These are phyloP conservation scores for Phengaris alcon DNA, from an alignment of 2,888 invertebrate species.

Conservation along the genomic window DNA sequence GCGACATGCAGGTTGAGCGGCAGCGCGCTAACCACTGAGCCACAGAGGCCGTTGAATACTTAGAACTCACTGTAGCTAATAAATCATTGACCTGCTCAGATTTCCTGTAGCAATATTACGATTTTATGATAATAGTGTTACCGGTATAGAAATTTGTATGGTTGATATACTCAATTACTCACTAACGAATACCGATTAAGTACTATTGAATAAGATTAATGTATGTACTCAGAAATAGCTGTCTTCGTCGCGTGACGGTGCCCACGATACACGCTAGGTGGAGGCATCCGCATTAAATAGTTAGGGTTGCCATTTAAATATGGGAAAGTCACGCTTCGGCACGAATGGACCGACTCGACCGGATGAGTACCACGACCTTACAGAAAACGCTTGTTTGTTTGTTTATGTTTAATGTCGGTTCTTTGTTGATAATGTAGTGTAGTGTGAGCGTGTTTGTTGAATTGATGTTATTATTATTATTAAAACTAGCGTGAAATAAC, in stretches of 20 bases:
- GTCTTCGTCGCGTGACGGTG: slow-evolving; percentile 39
- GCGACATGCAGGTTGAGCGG: no score
- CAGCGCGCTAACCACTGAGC: no score
- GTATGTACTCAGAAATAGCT: slow-evolving; percentile 37
- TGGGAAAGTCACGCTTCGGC: no score
- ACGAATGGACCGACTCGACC: no score
- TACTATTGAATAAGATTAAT: slow-evolving; percentile 37
- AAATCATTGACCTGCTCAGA: neutral
- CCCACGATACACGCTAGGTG: slow-evolving; percentile 31
- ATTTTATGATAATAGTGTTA: slow-evolving; percentile 1
- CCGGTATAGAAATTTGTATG: neutral
- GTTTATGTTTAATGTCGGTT: no score
- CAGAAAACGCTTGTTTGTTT: no score
- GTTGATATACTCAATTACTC: slow-evolving; percentile 12
- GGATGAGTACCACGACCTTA: no score
- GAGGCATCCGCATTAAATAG: slow-evolving; percentile 36
- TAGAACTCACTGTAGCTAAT: neutral
- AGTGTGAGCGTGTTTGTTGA: no score
- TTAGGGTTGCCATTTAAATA: slow-evolving; percentile 38
- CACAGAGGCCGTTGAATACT: no score
- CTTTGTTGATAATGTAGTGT: no score
- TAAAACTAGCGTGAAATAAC: no score
- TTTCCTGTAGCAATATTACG: slow-evolving; percentile 11
- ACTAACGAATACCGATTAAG: slow-evolving; percentile 25
- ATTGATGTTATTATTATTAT: no score